These are phyloP conservation scores for Lasioglossum malachurum DNA, from an alignment of 2,888 invertebrate genomes.

Conservation along the genomic window DNA sequence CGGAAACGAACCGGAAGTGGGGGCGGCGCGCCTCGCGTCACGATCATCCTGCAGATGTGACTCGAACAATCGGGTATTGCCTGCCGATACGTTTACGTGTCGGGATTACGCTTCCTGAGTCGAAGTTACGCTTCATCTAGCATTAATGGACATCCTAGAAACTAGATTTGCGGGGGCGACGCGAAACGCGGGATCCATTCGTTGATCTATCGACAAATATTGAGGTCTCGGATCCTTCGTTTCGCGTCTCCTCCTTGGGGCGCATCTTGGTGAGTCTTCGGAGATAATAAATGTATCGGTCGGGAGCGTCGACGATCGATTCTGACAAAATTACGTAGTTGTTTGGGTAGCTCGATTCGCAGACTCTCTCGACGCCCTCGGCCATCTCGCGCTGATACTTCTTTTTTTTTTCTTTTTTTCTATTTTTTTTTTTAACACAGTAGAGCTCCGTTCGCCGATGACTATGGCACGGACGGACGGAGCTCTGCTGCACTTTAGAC, in stretches of 20 bases:
- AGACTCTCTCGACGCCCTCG: conserved; percentile 51
- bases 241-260: conserved; percentile 48
- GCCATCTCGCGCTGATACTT: conserved; percentile 44
- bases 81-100: conserved; percentile 59
- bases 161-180: conserved; percentile 51
- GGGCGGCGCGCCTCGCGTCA: conserved; percentile 39
- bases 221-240: not conserved
- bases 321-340: not conserved
- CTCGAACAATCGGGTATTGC: conserved; percentile 63
- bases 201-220: not conserved
- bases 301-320: conserved; percentile 44
- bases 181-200: conserved; percentile 27
- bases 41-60: conserved; percentile 48
- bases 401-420: conserved; percentile 7
- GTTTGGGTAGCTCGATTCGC: not conserved
- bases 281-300: conserved; percentile 5
- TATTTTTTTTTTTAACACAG: conserved; percentile 23
- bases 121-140: conserved; percentile 64
- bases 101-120: conserved; percentile 65
- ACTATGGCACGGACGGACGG: not conserved
- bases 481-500: conserved; percentile 16
- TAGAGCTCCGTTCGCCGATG: not conserved
- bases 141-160: conserved; percentile 68
- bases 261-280: conserved; percentile 51
- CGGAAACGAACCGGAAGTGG: not conserved